A percentile compares a stretch with the other conserved stretches of the same genome.
These are phyloP conservation scores for Andricus quercusramuli DNA, from an alignment of 2,888 invertebrate genomes.

Conservation along the genomic window DNA sequence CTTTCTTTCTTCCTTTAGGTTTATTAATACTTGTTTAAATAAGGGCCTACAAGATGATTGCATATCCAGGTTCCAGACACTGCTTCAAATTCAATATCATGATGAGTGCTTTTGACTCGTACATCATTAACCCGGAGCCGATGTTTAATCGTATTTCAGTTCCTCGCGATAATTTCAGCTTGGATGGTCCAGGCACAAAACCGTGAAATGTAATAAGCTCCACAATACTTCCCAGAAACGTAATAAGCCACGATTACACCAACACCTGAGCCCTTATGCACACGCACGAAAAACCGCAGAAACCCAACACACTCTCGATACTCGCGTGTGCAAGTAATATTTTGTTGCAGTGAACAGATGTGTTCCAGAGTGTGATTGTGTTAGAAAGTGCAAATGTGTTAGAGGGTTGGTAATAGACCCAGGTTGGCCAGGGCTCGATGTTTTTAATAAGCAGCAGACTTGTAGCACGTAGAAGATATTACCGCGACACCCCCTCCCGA, in stretches of 20 bases:
- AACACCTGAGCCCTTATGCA: conserved; percentile 55
- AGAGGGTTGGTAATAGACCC: conserved; percentile 51
- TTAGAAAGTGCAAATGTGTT: conserved; percentile 51
- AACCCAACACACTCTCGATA: conserved; percentile 54
- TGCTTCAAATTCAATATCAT: background rate
- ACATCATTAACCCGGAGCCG: conserved; percentile 24
- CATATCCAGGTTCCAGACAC: background rate
- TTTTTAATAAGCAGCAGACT: conserved; percentile 76
- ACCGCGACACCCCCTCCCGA: conserved; percentile 64
- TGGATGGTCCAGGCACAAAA: conserved; percentile 51
- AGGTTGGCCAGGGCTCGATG: conserved; percentile 66
- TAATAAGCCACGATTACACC: conserved; percentile 68
- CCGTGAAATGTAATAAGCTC: conserved; percentile 65
- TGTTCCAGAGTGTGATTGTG: conserved; percentile 52
- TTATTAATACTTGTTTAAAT: too few species aligned
- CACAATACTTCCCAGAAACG: conserved; percentile 55
- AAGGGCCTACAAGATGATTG: background rate
- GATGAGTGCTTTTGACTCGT: conserved; percentile 34
- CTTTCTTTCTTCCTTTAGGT: background rate
- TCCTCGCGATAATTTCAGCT: conserved; percentile 24
- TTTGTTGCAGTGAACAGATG: conserved; percentile 51
- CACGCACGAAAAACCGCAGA: conserved; percentile 48
- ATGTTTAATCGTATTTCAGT: conserved; percentile 8
- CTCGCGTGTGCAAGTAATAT: conserved; percentile 44
- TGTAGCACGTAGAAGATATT: conserved; percentile 74